A percentile compares a stretch with the other conserved stretches of the same genome.
phyloP scores from a whole-genome alignment of 2,113 vertebrate species.

The Pseudorasbora parva region DNA sequence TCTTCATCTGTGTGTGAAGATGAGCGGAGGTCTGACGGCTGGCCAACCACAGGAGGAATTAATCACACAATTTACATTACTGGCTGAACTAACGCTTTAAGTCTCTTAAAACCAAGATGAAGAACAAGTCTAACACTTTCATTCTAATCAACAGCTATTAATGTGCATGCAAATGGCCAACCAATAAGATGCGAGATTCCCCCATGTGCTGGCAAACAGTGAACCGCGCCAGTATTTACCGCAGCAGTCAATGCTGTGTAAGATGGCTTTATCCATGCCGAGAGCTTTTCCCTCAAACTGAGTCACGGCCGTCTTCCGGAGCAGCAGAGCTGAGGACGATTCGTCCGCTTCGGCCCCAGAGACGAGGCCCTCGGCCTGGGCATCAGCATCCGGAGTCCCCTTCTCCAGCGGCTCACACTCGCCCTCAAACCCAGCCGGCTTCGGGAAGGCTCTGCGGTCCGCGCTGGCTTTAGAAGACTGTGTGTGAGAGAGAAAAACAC shows the following conservation, averaged over 20 bases:
- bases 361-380: slow-evolving; percentile 85
- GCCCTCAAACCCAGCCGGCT: slow-evolving; percentile 84
- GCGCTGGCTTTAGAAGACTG: slow-evolving; percentile 92
- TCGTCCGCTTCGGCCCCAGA: slow-evolving; percentile 88
- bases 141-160: too few relatives aligned
- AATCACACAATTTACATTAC: too few relatives aligned
- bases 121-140: too few relatives aligned
- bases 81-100: too few relatives aligned
- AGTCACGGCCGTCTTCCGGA: slow-evolving; percentile 89
- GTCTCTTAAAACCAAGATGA: too few relatives aligned
- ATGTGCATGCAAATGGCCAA: too few relatives aligned
- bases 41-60: too few relatives aligned
- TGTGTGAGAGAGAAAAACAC: not conserved
- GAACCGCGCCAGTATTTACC: slow-evolving; percentile 72
- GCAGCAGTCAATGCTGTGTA: slow-evolving; percentile 97
- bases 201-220: not conserved
- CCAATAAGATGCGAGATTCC: not conserved
- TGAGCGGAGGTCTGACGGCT: too few relatives aligned
- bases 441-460: slow-evolving; percentile 86
- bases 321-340: slow-evolving; percentile 83
- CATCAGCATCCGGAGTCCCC: slow-evolving; percentile 79
- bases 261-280: slow-evolving; percentile 94
- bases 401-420: slow-evolving; percentile 85
- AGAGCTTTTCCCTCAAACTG: slow-evolving; percentile 97
- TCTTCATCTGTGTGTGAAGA: too few relatives aligned